These are phyloP conservation scores for Canis aureus DNA, from an alignment of 2,113 vertebrate genomes.

Conservation along the genomic window DNA sequence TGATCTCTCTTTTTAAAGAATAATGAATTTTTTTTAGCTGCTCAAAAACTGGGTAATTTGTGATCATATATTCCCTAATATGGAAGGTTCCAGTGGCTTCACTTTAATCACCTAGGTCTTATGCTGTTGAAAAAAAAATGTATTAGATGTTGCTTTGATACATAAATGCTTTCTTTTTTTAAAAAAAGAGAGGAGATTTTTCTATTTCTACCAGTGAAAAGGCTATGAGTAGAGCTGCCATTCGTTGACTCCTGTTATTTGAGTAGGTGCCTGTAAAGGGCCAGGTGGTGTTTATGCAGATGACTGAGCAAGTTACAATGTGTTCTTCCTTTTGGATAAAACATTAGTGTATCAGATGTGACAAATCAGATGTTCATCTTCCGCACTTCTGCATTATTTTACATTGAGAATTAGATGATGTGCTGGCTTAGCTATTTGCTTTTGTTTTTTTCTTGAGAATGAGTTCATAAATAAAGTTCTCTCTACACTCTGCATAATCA, in stretches of 20 bases:
- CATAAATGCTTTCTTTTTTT: slow-evolving; percentile 83
- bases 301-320: slow-evolving; percentile 98
- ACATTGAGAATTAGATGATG: slow-evolving; percentile 91
- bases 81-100: slow-evolving; percentile 31
- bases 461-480: slow-evolving; percentile 88
- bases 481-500: slow-evolving; percentile 85
- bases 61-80: slow-evolving; percentile 42
- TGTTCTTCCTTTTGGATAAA: slow-evolving; percentile 99
- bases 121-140: neutral
- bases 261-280: slow-evolving; percentile 95
- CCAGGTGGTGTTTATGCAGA: slow-evolving; percentile 99
- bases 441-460: slow-evolving; percentile 80
- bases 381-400: slow-evolving; percentile 93
- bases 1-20: slow-evolving; percentile 58
- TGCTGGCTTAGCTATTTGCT: slow-evolving; percentile 89
- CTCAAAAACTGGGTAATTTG: slow-evolving; percentile 55
- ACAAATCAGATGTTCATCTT: slow-evolving; percentile 99
- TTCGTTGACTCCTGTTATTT: slow-evolving; percentile 92
- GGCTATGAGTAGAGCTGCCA: slow-evolving; percentile 85
- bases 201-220: slow-evolving; percentile 86
- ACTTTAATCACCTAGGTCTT: slow-evolving; percentile 55
- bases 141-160: slow-evolving; percentile 24
- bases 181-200: slow-evolving; percentile 68
- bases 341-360: slow-evolving; percentile 99
- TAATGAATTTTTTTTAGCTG: slow-evolving; percentile 42